Evolutionary conservation across 1,140 invertebrate species (phyloP).

Genomic region (Sipha flava): DNA sequence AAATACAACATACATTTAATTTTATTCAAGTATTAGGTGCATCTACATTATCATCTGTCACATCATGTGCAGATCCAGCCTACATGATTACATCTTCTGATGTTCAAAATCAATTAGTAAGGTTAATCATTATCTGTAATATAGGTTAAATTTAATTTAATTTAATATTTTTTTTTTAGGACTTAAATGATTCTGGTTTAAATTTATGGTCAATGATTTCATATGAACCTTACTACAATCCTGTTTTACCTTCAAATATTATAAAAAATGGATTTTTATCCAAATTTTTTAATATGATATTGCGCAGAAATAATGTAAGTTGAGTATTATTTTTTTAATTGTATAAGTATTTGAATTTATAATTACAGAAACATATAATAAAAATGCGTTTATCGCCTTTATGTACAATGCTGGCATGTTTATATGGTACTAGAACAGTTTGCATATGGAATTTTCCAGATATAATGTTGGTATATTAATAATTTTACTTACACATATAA

Average conservation of each 20-base stretch:
- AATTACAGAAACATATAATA: neutral
- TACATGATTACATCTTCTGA: slow-evolving; percentile 7
- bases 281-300: neutral
- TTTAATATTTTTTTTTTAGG: slow-evolving; percentile 1
- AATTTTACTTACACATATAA: no score
- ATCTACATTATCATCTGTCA: neutral
- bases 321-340: neutral
- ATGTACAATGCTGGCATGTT: neutral
- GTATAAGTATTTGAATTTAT: neutral
- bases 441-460: slow-evolving; percentile 8
- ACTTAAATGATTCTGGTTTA: slow-evolving; percentile 14
- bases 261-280: neutral
- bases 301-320: slow-evolving; percentile 16
- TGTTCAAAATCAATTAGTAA: slow-evolving; percentile 13
- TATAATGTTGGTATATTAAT: neutral
- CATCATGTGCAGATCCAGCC: slow-evolving; percentile 5
- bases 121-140: neutral
- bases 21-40: slow-evolving; percentile 11
- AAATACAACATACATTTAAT: slow-evolving; percentile 25
- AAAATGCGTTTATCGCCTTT: slow-evolving; percentile 25
- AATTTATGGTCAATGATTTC: slow-evolving; percentile 27
- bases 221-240: slow-evolving; percentile 24
- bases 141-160: no score
- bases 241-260: slow-evolving; percentile 2
- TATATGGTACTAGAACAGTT: neutral